phyloP scores from a whole-genome alignment of 1,140 invertebrate species.

The Papilio machaon region DNA sequence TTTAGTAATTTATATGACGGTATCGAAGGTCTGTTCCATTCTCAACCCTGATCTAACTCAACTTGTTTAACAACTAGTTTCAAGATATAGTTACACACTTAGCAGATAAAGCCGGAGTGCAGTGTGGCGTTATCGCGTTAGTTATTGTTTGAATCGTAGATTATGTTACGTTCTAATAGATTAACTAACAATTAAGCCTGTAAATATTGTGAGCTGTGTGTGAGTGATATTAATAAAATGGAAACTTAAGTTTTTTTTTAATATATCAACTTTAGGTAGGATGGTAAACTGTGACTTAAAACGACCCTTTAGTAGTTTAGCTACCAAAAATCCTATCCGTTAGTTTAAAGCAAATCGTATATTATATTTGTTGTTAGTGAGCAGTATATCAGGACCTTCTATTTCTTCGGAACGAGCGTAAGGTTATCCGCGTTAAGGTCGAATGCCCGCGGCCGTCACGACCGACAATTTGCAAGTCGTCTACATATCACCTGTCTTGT shows the following conservation, averaged over 20 bases:
- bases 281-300: no score
- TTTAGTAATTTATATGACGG: background rate
- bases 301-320: no score
- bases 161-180: background rate
- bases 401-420: conserved; percentile 12
- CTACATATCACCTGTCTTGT: conserved; percentile 34
- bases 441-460: conserved; percentile 31
- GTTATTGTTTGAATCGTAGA: conserved; percentile 11
- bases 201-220: background rate
- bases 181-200: background rate
- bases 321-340: no score
- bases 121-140: background rate
- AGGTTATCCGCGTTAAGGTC: conserved; percentile 24
- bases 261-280: no score
- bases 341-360: background rate
- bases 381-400: conserved; percentile 17
- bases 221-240: no score
- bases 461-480: conserved; percentile 23
- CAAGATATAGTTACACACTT: conserved; percentile 8
- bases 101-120: background rate
- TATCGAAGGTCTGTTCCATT: conserved; percentile 1
- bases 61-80: conserved; percentile 6
- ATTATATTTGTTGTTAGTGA: background rate
- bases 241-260: no score
- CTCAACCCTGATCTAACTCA: conserved; percentile 8